These are phyloP conservation scores for Drosophila nigricruria DNA, from an alignment of 2,888 invertebrate genomes.

Conservation along the genomic window DNA sequence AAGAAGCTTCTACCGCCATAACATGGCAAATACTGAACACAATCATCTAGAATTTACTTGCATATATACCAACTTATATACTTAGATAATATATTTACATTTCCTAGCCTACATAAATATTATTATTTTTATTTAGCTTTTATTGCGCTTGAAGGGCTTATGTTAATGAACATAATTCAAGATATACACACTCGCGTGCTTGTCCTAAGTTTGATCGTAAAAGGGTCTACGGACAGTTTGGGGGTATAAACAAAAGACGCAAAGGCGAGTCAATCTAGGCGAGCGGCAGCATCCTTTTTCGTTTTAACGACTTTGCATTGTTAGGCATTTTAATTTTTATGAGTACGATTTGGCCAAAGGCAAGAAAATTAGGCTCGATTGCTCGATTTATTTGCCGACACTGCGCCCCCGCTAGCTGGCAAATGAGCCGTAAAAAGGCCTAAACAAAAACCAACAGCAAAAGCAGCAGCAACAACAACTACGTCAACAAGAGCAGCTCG, in stretches of 20 bases:
- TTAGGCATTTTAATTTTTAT: slow-evolving; percentile 74
- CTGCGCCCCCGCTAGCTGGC: slow-evolving; percentile 38
- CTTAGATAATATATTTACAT: too few relatives aligned
- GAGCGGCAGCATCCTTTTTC: slow-evolving; percentile 50
- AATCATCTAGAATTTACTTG: too few relatives aligned
- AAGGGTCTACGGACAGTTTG: background rate
- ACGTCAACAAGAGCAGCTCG: slow-evolving; percentile 11
- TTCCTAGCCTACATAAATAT: background rate
- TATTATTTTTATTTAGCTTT: slow-evolving; percentile 10
- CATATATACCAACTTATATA: too few relatives aligned
- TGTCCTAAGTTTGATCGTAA: slow-evolving; percentile 8
- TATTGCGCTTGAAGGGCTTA: slow-evolving; percentile 1
- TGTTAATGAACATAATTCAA: slow-evolving; percentile 16
- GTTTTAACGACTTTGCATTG: slow-evolving; percentile 49
- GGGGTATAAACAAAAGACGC: background rate
- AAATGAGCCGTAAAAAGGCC: slow-evolving; percentile 78
- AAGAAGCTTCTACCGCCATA: too few relatives aligned
- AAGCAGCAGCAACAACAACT: slow-evolving; percentile 16
- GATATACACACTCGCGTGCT: slow-evolving; percentile 2
- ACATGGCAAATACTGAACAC: too few relatives aligned
- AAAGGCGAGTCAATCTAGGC: background rate
- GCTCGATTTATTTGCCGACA: slow-evolving; percentile 66
- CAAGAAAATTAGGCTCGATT: slow-evolving; percentile 73
- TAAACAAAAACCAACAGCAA: slow-evolving; percentile 23
- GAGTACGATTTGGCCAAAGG: slow-evolving; percentile 62